Evolutionary conservation across 2,113 vertebrate genomes (phyloP), one percentile per base, ranked within the genome.

Genomic region (Spizaetus ornatus): DNA sequence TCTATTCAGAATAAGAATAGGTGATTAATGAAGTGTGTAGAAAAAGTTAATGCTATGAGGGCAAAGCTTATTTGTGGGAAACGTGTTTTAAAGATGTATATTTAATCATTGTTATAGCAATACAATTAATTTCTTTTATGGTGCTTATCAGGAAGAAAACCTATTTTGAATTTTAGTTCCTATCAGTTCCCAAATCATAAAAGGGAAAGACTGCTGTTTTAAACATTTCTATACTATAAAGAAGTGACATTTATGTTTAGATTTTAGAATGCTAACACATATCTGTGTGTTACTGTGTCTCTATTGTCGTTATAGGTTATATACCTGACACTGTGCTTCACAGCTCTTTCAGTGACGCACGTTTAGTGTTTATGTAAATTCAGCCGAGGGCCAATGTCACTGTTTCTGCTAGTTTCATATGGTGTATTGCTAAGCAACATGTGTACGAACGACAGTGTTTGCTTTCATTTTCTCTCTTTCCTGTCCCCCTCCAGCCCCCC

Each of bases 381-480:
- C 38, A 59, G 1, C 31, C 2, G 11, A 13, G 45, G 58, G 56
- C 72, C 73, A 74, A 7, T 95, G 91, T 96, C 80, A 72, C 43
- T 0, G 0, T 76, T 92, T 74, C 61, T 92, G 52, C 88, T 72
- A 48, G 34, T 82, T 92, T 92, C 43, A 32, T 82, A 21, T 79
- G 88, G 36, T 71, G 40, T 69, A 95, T 95, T 96, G 95, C 96
- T 96, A 94, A 94, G 92, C 94, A 97, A 92, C 88, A 71, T 77
- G 63, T 88, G 80, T 95, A 65, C 6, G 9, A 95, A 56, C 12
- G 42, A 71, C 47, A 91, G 63, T 52, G 61, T 92, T 82, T 81
- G 61, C 80, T 91, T 92, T 92, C 45, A 45, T 95, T 95, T 93
- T 71, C 6, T 86, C 17, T 90, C 53, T 50, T 89, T 59, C 27